Conservation (phyloP, 2,888 invertebrate species). For the Drosophila recens region DNA sequence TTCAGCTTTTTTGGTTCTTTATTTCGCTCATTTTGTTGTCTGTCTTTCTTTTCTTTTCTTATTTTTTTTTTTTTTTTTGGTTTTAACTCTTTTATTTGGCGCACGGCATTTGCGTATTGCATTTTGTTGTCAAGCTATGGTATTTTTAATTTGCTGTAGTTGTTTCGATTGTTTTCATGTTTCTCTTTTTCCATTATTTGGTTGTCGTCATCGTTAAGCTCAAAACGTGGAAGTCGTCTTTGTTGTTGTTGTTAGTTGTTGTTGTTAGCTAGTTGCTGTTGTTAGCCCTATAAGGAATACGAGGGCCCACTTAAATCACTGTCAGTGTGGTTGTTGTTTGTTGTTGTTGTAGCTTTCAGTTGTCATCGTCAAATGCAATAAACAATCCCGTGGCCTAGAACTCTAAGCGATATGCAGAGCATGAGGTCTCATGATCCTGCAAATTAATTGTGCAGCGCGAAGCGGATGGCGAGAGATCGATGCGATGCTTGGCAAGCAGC, state of each 20-base stretch:
- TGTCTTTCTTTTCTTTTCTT: neutral
- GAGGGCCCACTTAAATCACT: conserved; percentile 34
- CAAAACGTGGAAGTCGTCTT: conserved; percentile 50
- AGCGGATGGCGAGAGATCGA: conserved; percentile 98
- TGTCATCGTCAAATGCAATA: conserved; percentile 87
- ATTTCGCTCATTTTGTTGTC: neutral
- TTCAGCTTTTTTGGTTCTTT: conserved; percentile 54
- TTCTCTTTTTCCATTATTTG: conserved; percentile 23
- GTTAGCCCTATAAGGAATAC: conserved; percentile 46
- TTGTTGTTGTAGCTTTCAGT: conserved; percentile 49
- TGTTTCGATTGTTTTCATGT: conserved; percentile 33
- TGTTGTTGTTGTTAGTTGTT: too few species aligned
- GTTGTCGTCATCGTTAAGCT: conserved; percentile 53
- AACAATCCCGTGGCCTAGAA: conserved; percentile 94
- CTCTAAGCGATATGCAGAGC: conserved; percentile 98
- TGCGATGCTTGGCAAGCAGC: conserved; percentile 94
- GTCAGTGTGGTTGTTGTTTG: conserved; percentile 33
- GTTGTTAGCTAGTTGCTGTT: conserved; percentile 39
- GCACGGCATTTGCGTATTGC: conserved; percentile 64
- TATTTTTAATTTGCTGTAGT: conserved; percentile 13
- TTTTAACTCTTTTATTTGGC: conserved; percentile 39
- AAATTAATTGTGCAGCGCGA: conserved; percentile 98
- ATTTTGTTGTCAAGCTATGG: conserved; percentile 52
- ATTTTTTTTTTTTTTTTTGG: neutral
- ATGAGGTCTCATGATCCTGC: conserved; percentile 98